Evolutionary conservation across 2,113 vertebrate genomes (phyloP).

Genomic region (Petroica traversi): DNA sequence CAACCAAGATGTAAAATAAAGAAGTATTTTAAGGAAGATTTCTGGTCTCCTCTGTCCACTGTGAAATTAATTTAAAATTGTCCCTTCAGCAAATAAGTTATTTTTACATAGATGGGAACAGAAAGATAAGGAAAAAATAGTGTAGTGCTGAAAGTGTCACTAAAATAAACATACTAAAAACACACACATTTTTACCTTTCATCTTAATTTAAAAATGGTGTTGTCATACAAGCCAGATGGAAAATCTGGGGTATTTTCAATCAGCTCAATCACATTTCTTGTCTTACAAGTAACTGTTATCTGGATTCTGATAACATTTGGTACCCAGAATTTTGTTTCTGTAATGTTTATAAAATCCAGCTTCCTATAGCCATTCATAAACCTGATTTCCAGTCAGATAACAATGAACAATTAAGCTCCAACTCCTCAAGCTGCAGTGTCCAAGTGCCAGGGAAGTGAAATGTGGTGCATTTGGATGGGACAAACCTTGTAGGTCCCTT

Average conservation of each 20-base stretch:
- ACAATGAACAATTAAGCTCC: neutral
- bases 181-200: neutral
- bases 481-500: neutral
- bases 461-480: neutral
- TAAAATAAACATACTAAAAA: neutral
- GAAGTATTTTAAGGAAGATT: neutral
- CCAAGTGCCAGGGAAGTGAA: neutral
- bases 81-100: neutral
- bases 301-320: neutral
- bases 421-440: neutral
- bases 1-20: neutral
- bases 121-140: neutral
- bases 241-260: neutral
- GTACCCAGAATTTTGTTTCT: neutral
- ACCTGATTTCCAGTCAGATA: neutral
- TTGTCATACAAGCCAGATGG: neutral
- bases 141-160: neutral
- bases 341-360: neutral
- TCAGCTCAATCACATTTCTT: neutral
- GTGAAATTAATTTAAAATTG: neutral
- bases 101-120: neutral
- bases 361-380: neutral
- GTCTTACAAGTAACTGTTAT: neutral
- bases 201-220: neutral
- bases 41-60: neutral